These are phyloP conservation scores for Lichenostomus cassidix DNA, from an alignment of 2,113 vertebrate genomes.

Conservation along the genomic window DNA sequence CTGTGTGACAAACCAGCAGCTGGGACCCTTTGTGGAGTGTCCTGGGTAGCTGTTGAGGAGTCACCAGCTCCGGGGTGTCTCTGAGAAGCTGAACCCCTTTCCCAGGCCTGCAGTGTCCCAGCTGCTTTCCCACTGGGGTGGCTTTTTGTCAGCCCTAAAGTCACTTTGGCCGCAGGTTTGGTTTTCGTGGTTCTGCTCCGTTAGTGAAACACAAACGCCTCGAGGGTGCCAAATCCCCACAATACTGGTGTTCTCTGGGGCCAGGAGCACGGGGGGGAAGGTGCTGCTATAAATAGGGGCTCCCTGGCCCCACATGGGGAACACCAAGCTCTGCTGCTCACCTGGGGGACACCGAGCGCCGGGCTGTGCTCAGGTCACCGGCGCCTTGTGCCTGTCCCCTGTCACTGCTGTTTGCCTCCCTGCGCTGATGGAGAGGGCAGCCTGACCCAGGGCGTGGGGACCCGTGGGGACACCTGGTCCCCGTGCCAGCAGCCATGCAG, in stretches of 20 bases:
- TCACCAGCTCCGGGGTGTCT: neutral
- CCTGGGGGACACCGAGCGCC: neutral
- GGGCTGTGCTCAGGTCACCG: neutral
- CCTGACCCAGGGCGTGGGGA: slow-evolving; percentile 40
- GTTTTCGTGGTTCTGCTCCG: slow-evolving; percentile 55
- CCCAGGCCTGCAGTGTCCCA: neutral
- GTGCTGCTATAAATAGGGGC: slow-evolving; percentile 53
- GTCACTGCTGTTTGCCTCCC: neutral
- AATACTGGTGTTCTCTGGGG: slow-evolving; percentile 9
- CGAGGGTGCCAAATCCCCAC: slow-evolving; percentile 29
- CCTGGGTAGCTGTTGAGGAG: neutral
- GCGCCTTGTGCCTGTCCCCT: neutral
- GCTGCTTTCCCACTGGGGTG: neutral
- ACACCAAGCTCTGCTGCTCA: slow-evolving; percentile 69
- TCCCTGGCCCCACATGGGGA: slow-evolving; percentile 45
- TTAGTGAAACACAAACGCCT: slow-evolving; percentile 44
- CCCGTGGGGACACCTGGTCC: neutral
- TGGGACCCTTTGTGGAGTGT: fast-evolving
- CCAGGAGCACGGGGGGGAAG: slow-evolving; percentile 3
- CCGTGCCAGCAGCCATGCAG: neutral
- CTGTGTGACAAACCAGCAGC: neutral
- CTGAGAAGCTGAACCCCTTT: neutral
- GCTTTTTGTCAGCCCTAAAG: neutral
- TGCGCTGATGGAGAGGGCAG: neutral
- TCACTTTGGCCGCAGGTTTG: neutral